Base-by-base conservation (phyloP, 2,888 invertebrate species). In the Sepiola atlantica region DNA sequence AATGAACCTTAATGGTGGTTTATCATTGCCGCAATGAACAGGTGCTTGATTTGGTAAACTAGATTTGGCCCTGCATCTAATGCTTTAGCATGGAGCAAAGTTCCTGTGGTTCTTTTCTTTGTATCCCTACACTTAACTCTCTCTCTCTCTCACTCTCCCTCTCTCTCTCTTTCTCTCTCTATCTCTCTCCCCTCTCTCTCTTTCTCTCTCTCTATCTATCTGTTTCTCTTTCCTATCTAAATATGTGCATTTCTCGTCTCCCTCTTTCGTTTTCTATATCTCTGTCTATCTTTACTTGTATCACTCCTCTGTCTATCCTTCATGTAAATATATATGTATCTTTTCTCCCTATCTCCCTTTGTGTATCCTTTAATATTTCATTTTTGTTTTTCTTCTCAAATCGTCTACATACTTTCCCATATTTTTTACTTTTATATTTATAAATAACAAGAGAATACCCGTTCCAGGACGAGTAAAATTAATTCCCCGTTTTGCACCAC, bases 11-110 rank as follows among this genome's bases (percentile, higher is more conserved):
- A 77, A 77, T 77, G 77, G 77, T 32, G 77, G n/a, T n/a, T 77
- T 77, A 77, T 77, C 77, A 77, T n/a, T 77, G 77, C 77, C 77
- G n/a, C n/a, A 77, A 77, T 77, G 77, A 77, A n/a, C 77, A 77
- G 45, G 16, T 77, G n/a, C 77, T n/a, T 77, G 77, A 77, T n/a
- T 77, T 77, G n/a, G 16, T 77, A 77, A 77, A 77, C 77, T n/a
- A 77, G 77, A 77, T 77, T 77, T 16, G n/a, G 77, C 21, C 77
- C n/a, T 21, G 12, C 32, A 3, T 77, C n/a, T n/a, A n/a, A n/a
- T 14, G n/a, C 77, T 77, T 77, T 2, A 77, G 14, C 77, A n/a
- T n/a, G n/a, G 16, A 45, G 8, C 8, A 45, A 45, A 45, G 2
- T 45, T 45, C 16, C 16, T 14, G 10, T n/a, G 0, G n/a, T n/a